These are phyloP conservation scores for Lutra lutra DNA, from an alignment of 2,797 vertebrate species.

Conservation along the genomic window DNA sequence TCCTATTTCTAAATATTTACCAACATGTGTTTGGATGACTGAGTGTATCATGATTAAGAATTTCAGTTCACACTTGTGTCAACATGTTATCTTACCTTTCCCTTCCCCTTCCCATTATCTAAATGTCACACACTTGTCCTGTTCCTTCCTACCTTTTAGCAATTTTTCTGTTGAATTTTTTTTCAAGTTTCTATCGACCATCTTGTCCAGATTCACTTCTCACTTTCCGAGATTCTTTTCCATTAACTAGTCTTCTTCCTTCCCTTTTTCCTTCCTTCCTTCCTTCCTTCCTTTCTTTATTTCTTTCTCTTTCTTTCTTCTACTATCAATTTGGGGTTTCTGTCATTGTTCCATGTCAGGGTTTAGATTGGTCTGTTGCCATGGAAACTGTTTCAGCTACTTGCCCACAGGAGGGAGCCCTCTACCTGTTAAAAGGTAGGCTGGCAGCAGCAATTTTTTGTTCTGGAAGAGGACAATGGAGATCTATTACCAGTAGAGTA, in stretches of 20 bases:
- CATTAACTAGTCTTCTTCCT: not conserved
- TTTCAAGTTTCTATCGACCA: not conserved
- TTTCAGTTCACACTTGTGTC: not conserved
- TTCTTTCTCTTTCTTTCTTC: not conserved
- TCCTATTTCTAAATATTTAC: not conserved
- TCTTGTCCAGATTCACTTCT: not conserved
- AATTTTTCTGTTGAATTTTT: not conserved
- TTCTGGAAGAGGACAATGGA: not conserved
- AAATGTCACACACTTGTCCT: not conserved
- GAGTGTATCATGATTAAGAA: not conserved
- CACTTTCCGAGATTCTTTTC: not conserved
- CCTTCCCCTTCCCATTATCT: not conserved
- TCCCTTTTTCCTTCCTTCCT: not conserved
- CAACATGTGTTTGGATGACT: not conserved
- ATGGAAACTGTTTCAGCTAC: constrained; percentile 70
- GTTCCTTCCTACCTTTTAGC: not conserved
- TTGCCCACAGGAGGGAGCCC: constrained; percentile 79
- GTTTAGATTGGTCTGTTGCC: constrained; percentile 55
- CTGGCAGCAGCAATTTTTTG: not conserved
- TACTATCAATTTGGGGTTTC: constrained; percentile 8
- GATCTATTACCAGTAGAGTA: not conserved
- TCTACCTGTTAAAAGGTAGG: constrained; percentile 71
- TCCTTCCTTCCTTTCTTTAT: constrained; percentile 22
- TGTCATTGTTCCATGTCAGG: not conserved
- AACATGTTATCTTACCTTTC: not conserved